phyloP scores from a whole-genome alignment of 2,113 vertebrate genomes.

The Serinus canaria region DNA sequence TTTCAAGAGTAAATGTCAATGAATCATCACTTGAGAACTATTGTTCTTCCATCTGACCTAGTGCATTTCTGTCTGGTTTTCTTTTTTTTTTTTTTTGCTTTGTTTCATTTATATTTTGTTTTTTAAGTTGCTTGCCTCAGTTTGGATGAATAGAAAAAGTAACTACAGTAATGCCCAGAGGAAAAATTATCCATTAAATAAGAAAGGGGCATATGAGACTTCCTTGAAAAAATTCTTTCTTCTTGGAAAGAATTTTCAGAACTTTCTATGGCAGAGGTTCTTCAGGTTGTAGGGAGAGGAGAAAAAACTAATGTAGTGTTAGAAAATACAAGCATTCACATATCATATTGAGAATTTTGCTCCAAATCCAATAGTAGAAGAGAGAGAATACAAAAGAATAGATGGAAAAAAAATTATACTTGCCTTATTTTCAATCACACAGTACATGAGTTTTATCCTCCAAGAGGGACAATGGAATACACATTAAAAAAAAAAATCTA shows the following conservation, averaged over 20 bases:
- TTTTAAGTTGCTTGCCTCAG: neutral
- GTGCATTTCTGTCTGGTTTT: neutral
- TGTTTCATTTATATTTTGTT: neutral
- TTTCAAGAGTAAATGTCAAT: neutral
- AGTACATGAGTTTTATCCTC: neutral
- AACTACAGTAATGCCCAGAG: neutral
- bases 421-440: neutral
- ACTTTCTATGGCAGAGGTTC: neutral
- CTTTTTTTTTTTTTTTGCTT: neutral
- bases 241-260: neutral
- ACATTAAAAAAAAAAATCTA: neutral
- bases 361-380: neutral
- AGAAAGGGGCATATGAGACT: fast-evolving
- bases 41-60: neutral
- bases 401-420: neutral
- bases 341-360: neutral
- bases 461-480: neutral
- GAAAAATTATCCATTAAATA: neutral
- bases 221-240: neutral
- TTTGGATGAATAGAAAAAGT: neutral
- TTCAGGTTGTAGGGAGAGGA: neutral
- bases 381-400: neutral
- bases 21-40: neutral
- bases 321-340: neutral
- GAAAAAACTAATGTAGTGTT: neutral